A percentile compares a stretch with the other conserved stretches of the same genome.
phyloP scores from a whole-genome alignment of 2,113 vertebrate genomes.

The Dinomys branickii region DNA sequence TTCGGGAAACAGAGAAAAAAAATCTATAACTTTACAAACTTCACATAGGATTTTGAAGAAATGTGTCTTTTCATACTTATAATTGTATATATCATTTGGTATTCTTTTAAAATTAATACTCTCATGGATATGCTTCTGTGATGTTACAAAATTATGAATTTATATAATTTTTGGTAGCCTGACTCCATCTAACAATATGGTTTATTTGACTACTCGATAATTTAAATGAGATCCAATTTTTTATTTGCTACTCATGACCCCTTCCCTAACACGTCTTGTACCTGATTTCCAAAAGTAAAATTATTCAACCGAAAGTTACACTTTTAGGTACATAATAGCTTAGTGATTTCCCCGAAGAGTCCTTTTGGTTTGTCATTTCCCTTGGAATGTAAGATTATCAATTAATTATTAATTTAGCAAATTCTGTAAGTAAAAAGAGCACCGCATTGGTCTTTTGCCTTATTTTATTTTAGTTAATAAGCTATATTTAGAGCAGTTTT shows the following conservation, averaged over 20 bases:
- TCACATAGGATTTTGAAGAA: conserved; percentile 34
- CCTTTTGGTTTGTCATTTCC: not conserved
- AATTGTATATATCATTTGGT: conserved; percentile 30
- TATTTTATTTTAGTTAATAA: conserved; percentile 22
- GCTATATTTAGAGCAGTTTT: not conserved
- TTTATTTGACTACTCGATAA: conserved; percentile 34
- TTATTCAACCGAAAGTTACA: not conserved
- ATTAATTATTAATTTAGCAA: not conserved
- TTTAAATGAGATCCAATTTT: not conserved
- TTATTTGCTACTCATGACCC: not conserved
- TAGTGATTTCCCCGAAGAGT: not conserved
- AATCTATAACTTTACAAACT: not conserved
- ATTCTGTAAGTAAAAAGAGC: not conserved
- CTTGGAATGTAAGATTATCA: not conserved
- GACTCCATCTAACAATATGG: not conserved
- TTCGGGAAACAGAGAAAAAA: conserved; percentile 41
- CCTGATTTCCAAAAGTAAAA: conserved; percentile 39
- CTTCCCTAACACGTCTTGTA: not conserved
- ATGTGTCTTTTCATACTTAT: not conserved
- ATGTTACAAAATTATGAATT: not conserved
- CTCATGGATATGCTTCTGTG: conserved; percentile 5
- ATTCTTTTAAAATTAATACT: conserved; percentile 47
- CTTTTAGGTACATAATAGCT: not conserved
- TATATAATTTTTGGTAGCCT: not conserved
- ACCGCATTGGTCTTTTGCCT: not conserved